A percentile compares a stretch with the other conserved stretches of the same genome.
Evolutionary conservation across 2,797 vertebrate genomes (phyloP).

Genomic region (Champsocephalus esox): DNA sequence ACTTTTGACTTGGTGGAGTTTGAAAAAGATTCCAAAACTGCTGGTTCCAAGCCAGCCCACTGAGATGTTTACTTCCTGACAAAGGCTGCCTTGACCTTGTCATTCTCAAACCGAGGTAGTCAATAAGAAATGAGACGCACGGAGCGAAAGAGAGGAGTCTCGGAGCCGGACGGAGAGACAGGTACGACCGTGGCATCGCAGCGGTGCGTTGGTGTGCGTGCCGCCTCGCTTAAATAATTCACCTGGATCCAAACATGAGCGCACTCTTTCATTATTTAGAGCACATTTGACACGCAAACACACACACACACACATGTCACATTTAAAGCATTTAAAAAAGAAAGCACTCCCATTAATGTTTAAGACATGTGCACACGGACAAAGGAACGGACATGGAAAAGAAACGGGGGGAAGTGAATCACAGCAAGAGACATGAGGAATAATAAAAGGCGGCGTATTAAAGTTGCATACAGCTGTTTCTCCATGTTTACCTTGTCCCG

Average conservation of each 20-base stretch:
- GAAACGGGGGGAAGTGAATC: constrained; percentile 31
- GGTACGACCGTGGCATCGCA: constrained; percentile 33
- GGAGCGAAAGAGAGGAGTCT: constrained; percentile 13
- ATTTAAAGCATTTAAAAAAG: constrained; percentile 42
- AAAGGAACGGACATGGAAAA: not conserved
- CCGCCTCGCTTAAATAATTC: constrained; percentile 69
- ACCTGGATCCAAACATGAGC: constrained; percentile 71
- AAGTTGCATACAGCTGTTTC: constrained; percentile 52
- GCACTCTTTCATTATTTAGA: constrained; percentile 76
- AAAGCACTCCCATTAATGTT: constrained; percentile 49
- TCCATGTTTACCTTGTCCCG: constrained; percentile 47
- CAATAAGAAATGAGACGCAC: constrained; percentile 68
- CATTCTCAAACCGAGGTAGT: constrained; percentile 43
- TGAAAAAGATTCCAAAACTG: constrained; percentile 35
- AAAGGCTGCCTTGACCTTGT: constrained; percentile 50
- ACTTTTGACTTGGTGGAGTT: constrained; percentile 34
- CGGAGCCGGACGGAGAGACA: constrained; percentile 37
- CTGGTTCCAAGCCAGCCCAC: constrained; percentile 34
- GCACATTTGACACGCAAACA: constrained; percentile 59
- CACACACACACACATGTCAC: constrained; percentile 36
- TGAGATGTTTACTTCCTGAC: constrained; percentile 46
- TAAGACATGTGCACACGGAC: constrained; percentile 11
- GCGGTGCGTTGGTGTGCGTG: constrained; percentile 16
- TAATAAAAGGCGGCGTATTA: constrained; percentile 41
- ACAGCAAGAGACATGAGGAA: constrained; percentile 12